These are phyloP conservation scores for Dascillus cervinus DNA, from an alignment of 2,888 invertebrate genomes.

Conservation along the genomic window DNA sequence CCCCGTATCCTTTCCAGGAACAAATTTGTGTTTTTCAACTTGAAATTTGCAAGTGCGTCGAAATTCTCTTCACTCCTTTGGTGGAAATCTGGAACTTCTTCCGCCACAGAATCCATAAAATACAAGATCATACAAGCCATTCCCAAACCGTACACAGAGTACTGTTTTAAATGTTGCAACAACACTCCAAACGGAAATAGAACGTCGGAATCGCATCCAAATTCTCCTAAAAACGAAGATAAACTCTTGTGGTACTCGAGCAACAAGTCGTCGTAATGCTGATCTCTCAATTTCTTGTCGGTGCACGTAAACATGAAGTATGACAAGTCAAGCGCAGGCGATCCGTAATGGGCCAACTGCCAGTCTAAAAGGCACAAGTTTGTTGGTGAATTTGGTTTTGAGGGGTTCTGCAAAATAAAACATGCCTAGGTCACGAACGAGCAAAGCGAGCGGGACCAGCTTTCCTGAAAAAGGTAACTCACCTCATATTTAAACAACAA, in stretches of 20 bases:
- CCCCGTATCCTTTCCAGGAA: slow-evolving; percentile 4
- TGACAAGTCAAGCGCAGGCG: slow-evolving; percentile 28
- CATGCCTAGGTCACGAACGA: no score
- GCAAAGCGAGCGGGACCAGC: no score
- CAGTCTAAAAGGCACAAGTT: slow-evolving; percentile 25
- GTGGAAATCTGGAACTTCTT: slow-evolving; percentile 7
- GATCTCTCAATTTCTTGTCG: slow-evolving; percentile 18
- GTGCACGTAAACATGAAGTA: slow-evolving; percentile 29
- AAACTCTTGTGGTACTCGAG: slow-evolving; percentile 25
- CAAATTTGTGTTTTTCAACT: not conserved
- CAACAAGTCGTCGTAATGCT: slow-evolving; percentile 23
- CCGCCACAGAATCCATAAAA: slow-evolving; percentile 2
- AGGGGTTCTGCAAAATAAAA: slow-evolving; percentile 9
- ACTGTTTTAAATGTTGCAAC: slow-evolving; percentile 24
- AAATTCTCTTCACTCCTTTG: not conserved
- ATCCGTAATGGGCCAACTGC: slow-evolving; percentile 22
- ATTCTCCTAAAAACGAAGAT: slow-evolving; percentile 17
- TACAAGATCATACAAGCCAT: slow-evolving; percentile 22
- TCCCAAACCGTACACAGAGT: slow-evolving; percentile 22
- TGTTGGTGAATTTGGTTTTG: slow-evolving; percentile 19
- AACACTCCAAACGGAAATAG: slow-evolving; percentile 28
- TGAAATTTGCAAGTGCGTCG: no score
- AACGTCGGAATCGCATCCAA: slow-evolving; percentile 24
- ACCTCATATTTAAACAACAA: slow-evolving; percentile 10
- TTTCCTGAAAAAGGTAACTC: no score